Evolutionary conservation across 2,113 vertebrate species (phyloP).

Genomic region (Tenrec ecaudatus): DNA sequence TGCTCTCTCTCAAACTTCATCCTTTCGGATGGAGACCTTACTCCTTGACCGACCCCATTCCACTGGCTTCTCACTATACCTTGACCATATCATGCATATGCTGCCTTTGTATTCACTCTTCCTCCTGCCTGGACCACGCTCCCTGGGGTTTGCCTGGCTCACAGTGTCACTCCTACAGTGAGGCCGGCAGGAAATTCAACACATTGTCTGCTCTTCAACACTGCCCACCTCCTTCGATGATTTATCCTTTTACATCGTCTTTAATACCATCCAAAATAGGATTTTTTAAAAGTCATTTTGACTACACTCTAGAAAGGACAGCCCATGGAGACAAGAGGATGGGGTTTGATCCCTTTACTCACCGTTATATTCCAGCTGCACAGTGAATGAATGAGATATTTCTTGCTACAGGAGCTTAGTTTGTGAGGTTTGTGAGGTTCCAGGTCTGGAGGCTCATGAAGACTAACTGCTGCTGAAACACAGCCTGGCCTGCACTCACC

Average conservation of each 20-base stretch:
- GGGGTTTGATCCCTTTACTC: background rate
- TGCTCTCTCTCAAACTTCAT: background rate
- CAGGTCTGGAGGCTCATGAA: constrained; percentile 51
- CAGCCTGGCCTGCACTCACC: background rate
- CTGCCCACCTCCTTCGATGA: background rate
- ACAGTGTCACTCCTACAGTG: background rate
- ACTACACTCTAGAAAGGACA: background rate
- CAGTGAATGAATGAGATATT: constrained; percentile 43
- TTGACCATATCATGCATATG: fast-evolving
- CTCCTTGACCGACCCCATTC: background rate
- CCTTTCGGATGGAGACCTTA: background rate
- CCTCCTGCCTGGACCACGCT: background rate
- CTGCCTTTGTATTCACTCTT: background rate
- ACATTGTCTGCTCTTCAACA: background rate
- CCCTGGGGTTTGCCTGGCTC: too few species aligned
- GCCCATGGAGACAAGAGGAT: background rate
- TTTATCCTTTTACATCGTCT: background rate
- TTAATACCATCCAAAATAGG: background rate
- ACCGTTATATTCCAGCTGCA: background rate
- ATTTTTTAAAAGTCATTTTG: background rate
- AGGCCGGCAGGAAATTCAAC: background rate
- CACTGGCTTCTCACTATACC: too few species aligned
- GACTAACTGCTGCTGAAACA: constrained; percentile 37
- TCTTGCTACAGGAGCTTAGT: background rate
- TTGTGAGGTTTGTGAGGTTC: constrained; percentile 58